Conservation (phyloP, 1,140 invertebrate species). For the Euschistus heros region DNA sequence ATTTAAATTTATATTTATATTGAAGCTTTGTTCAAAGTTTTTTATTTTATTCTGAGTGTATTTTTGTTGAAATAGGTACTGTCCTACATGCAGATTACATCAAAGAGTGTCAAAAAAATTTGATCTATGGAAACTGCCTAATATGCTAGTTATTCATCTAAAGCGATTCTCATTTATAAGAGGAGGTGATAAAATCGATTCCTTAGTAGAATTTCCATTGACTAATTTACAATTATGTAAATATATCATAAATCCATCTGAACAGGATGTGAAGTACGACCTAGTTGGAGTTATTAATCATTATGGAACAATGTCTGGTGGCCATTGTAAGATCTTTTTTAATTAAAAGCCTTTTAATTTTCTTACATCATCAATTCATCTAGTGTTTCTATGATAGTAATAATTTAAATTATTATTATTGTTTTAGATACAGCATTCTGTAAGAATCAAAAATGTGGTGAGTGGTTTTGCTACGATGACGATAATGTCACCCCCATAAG, state of each 20-base stretch:
- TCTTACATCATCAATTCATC: background rate
- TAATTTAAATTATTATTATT: background rate
- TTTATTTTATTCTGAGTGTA: too few species aligned
- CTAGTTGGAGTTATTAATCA: constrained; percentile 47
- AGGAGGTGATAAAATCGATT: constrained; percentile 43
- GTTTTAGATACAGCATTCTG: constrained; percentile 40
- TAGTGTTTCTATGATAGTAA: background rate
- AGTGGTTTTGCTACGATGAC: constrained; percentile 53
- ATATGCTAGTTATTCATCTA: constrained; percentile 52
- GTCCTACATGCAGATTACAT: constrained; percentile 65
- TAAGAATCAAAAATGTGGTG: constrained; percentile 38
- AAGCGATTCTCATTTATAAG: constrained; percentile 41
- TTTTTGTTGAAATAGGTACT: constrained; percentile 36
- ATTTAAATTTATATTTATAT: too few species aligned
- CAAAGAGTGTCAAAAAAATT: constrained; percentile 78
- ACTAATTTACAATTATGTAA: constrained; percentile 39
- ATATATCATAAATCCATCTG: constrained; percentile 33
- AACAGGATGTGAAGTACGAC: constrained; percentile 39
- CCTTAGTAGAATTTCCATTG: constrained; percentile 42
- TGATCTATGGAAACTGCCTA: constrained; percentile 79
- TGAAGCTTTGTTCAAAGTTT: too few species aligned
- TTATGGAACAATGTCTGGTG: constrained; percentile 41
- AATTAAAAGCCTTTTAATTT: background rate
- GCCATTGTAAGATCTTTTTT: constrained; percentile 35
- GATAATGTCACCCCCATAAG: constrained; percentile 35